A percentile compares a stretch with the other conserved stretches of the same genome.
Conservation (phyloP, 2,113 vertebrate genomes). For the Saimiri boliviensis region DNA sequence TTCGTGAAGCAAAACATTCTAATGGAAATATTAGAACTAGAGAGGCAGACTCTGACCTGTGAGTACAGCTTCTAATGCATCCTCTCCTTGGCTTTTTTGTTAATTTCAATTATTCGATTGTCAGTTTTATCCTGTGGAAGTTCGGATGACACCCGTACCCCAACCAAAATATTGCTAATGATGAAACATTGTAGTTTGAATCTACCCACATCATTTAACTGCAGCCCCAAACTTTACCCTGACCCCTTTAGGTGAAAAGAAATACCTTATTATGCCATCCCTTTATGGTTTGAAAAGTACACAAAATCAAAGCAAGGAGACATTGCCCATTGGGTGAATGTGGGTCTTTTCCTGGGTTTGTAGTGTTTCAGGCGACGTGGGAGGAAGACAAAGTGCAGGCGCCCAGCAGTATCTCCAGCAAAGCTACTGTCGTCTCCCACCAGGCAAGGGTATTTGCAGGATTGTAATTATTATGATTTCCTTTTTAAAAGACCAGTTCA, state of each 20-base stretch:
- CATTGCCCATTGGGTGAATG: background rate
- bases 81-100: background rate
- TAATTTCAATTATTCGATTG: background rate
- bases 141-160: background rate
- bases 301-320: background rate
- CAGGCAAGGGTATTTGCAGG: conserved; percentile 37
- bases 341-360: background rate
- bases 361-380: background rate
- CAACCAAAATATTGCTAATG: background rate
- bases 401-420: background rate
- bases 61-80: background rate
- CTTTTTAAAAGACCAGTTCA: conserved; percentile 70
- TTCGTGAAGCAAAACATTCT: background rate
- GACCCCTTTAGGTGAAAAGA: background rate
- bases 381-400: background rate
- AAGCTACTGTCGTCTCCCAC: conserved; percentile 16
- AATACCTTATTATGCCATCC: too few relatives aligned
- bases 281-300: background rate
- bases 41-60: background rate
- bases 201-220: background rate
- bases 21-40: background rate
- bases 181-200: background rate
- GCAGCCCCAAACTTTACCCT: background rate
- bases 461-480: conserved; percentile 66
- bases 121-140: background rate